Percentiles rank a stretch among this genome's conserved stretches.
These are phyloP conservation scores for Centruroides vittatus DNA, from an alignment of 1,140 invertebrate species.

Conservation along the genomic window DNA sequence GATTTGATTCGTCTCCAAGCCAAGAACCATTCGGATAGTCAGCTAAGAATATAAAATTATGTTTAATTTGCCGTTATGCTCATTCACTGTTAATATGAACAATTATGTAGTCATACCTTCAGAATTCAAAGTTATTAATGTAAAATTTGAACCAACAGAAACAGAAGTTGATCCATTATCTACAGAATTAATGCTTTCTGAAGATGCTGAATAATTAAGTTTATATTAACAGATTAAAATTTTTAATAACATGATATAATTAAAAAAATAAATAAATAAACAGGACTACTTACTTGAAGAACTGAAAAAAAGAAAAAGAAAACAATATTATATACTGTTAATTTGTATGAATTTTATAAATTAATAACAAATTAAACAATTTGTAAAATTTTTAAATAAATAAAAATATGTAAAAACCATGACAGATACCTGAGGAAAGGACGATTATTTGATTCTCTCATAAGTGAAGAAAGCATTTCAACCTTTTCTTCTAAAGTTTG, in stretches of 20 bases:
- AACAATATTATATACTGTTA: no score
- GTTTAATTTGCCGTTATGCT: background rate
- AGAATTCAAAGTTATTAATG: conserved; percentile 29
- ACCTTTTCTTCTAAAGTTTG: conserved; percentile 27
- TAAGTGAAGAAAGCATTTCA: conserved; percentile 14
- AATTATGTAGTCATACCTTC: conserved; percentile 24
- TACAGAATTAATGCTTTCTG: background rate
- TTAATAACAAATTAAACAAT: no score
- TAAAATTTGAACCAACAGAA: conserved; percentile 28
- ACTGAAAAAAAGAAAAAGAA: conserved; percentile 22
- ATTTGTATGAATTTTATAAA: no score
- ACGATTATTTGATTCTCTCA: conserved; percentile 6
- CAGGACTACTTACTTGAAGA: conserved; percentile 6
- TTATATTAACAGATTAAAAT: background rate
- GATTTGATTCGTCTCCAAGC: conserved; percentile 39
- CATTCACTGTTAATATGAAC: background rate
- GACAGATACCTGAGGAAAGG: background rate
- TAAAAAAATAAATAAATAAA: background rate
- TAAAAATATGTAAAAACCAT: background rate
- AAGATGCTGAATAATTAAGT: background rate
- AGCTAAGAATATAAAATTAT: conserved; percentile 20
- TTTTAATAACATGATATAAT: background rate
- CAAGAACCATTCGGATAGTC: conserved; percentile 40
- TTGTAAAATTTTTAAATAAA: no score
- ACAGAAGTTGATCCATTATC: conserved; percentile 4